These are phyloP conservation scores for Drosophila arawakana DNA, from an alignment of 1,140 invertebrate species.

Conservation along the genomic window DNA sequence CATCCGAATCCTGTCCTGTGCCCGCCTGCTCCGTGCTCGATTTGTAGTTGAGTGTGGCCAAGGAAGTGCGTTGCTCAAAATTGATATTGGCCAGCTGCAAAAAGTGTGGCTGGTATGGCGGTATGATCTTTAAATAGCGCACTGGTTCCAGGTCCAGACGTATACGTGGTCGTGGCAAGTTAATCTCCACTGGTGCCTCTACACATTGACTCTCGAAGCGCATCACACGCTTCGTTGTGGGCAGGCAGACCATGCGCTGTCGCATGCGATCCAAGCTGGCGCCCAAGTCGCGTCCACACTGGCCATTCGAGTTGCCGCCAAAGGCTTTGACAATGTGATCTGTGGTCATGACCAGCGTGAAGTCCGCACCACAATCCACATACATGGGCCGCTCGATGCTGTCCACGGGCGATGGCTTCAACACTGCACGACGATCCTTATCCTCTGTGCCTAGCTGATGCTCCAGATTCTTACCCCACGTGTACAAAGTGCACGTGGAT, in stretches of 20 bases:
- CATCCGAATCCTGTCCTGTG: conserved; percentile 79
- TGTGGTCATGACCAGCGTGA: conserved; percentile 86
- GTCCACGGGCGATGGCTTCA: conserved; percentile 80
- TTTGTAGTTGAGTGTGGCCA: conserved; percentile 64
- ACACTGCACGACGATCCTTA: conserved; percentile 85
- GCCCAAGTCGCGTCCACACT: conserved; percentile 84
- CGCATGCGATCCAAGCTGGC: conserved; percentile 71
- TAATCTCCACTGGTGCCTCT: conserved; percentile 77
- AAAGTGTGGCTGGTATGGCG: conserved; percentile 75
- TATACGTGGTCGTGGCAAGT: conserved; percentile 78
- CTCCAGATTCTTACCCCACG: conserved; percentile 89
- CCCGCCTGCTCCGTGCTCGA: conserved; percentile 70
- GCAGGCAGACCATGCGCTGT: conserved; percentile 77
- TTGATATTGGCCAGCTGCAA: conserved; percentile 74
- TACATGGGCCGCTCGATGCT: conserved; percentile 84
- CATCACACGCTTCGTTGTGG: conserved; percentile 80
- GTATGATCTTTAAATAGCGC: conserved; percentile 81
- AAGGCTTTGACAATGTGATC: conserved; percentile 87
- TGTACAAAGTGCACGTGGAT: conserved; percentile 86
- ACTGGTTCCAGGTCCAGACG: conserved; percentile 73
- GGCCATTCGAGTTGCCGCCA: conserved; percentile 87
- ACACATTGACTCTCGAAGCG: conserved; percentile 80
- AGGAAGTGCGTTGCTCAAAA: conserved; percentile 64
- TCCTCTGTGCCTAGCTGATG: conserved; percentile 88
- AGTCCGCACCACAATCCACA: conserved; percentile 87